These are phyloP conservation scores for Penaeus monodon DNA, from an alignment of 2,888 invertebrate species.

Conservation along the genomic window DNA sequence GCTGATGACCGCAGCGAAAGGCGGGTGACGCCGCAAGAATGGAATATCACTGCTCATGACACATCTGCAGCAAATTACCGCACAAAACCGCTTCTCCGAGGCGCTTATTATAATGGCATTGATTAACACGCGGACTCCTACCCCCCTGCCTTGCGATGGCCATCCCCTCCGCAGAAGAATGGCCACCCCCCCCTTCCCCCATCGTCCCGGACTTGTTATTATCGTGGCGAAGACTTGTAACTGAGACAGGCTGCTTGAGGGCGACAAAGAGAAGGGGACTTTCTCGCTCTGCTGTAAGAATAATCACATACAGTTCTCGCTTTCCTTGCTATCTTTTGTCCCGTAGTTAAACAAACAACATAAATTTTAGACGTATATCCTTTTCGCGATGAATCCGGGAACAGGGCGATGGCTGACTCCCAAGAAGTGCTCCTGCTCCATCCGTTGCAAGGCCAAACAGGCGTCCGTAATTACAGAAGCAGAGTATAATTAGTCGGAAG, in stretches of 20 bases:
- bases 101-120: neutral
- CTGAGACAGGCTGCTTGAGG: no score
- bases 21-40: neutral
- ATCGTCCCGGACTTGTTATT: conserved; percentile 25
- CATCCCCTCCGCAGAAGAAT: neutral
- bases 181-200: neutral
- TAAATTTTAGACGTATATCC: no score
- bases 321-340: no score
- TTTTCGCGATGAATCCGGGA: no score
- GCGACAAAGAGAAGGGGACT: no score
- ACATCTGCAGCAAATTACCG: conserved; percentile 1
- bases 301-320: no score
- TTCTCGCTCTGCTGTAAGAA: no score
- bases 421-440: no score
- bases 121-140: neutral
- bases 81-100: conserved; percentile 8
- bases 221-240: neutral
- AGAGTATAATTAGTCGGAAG: conserved; percentile 33
- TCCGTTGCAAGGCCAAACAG: neutral
- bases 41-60: conserved; percentile 2
- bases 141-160: conserved; percentile 16
- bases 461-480: conserved; percentile 12
- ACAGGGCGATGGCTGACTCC: no score
- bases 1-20: neutral
- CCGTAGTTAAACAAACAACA: no score